A percentile compares a stretch with the other conserved stretches of the same genome.
phyloP scores from a whole-genome alignment of 2,797 vertebrate species.

The Bovichtus variegatus region DNA sequence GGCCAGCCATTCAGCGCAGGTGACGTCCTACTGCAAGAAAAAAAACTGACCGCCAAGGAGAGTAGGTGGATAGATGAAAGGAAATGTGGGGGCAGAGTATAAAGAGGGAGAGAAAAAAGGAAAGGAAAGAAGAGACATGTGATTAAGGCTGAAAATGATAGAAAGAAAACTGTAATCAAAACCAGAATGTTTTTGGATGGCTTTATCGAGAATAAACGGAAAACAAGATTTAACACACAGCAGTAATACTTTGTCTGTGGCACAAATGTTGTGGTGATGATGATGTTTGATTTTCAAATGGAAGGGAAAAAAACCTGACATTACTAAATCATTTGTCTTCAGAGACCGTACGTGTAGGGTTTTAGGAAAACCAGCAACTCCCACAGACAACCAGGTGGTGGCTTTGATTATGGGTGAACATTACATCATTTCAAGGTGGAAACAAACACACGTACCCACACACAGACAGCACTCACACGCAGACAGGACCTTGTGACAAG shows the following conservation, averaged over 20 bases:
- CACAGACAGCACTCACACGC: conserved; percentile 79
- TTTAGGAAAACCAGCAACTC: conserved; percentile 66
- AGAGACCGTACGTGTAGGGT: conserved; percentile 52
- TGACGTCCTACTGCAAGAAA: conserved; percentile 75
- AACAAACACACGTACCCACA: conserved; percentile 82
- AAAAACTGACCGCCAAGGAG: conserved; percentile 34
- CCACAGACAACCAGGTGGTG: conserved; percentile 86
- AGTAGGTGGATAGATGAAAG: conserved; percentile 54
- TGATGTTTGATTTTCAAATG: conserved; percentile 32
- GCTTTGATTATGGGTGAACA: conserved; percentile 87
- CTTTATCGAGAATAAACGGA: not conserved
- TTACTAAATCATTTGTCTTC: conserved; percentile 29
- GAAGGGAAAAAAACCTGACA: not conserved
- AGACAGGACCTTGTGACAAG: conserved; percentile 62
- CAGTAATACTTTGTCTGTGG: conserved; percentile 19
- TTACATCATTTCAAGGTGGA: conserved; percentile 87
- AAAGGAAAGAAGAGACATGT: conserved; percentile 29
- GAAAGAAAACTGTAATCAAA: conserved; percentile 15
- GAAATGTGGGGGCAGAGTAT: conserved; percentile 33
- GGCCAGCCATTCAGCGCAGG: conserved; percentile 70
- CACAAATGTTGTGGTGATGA: conserved; percentile 15
- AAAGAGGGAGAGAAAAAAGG: conserved; percentile 32
- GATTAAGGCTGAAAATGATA: conserved; percentile 35
- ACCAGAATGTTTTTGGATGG: conserved; percentile 6
- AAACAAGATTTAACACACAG: conserved; percentile 6